These are phyloP conservation scores for Phortica variegata DNA, from an alignment of 1,140 invertebrate genomes.

Conservation along the genomic window DNA sequence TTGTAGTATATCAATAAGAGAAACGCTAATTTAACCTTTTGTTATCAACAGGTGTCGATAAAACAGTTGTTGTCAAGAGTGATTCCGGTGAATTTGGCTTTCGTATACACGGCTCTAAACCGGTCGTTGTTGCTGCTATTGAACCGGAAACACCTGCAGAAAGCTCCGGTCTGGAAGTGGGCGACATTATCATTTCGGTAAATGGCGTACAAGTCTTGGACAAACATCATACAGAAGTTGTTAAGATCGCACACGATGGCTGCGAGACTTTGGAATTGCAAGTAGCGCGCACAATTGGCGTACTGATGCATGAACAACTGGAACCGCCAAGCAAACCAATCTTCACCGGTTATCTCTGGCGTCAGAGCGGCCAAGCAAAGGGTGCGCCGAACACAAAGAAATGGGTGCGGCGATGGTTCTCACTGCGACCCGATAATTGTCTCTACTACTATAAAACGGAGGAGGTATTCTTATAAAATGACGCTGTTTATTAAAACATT, in stretches of 20 bases:
- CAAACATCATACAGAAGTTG: slow-evolving; percentile 91
- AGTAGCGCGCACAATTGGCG: slow-evolving; percentile 81
- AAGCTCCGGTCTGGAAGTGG: slow-evolving; percentile 86
- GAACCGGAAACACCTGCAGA: slow-evolving; percentile 89
- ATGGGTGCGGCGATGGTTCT: slow-evolving; percentile 91
- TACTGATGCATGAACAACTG: slow-evolving; percentile 67
- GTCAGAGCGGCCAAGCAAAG: slow-evolving; percentile 64
- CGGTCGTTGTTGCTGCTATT: slow-evolving; percentile 92
- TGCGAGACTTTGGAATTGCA: slow-evolving; percentile 82
- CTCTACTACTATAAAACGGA: slow-evolving; percentile 95
- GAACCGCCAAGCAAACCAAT: slow-evolving; percentile 65
- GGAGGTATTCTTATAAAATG: no score
- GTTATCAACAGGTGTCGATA: slow-evolving; percentile 74
- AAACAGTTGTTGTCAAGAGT: slow-evolving; percentile 77
- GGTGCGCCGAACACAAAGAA: slow-evolving; percentile 63
- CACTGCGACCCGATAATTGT: slow-evolving; percentile 86
- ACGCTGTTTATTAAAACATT: no score
- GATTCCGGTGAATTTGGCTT: slow-evolving; percentile 92
- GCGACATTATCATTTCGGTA: slow-evolving; percentile 90
- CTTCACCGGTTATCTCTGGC: slow-evolving; percentile 79
- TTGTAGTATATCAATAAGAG: slow-evolving; percentile 17
- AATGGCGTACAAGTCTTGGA: slow-evolving; percentile 90
- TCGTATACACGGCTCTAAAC: slow-evolving; percentile 91
- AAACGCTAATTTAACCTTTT: no score
- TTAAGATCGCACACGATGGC: slow-evolving; percentile 86